These are phyloP conservation scores for Drosophila leonis DNA, from an alignment of 2,888 invertebrate genomes.

Conservation along the genomic window DNA sequence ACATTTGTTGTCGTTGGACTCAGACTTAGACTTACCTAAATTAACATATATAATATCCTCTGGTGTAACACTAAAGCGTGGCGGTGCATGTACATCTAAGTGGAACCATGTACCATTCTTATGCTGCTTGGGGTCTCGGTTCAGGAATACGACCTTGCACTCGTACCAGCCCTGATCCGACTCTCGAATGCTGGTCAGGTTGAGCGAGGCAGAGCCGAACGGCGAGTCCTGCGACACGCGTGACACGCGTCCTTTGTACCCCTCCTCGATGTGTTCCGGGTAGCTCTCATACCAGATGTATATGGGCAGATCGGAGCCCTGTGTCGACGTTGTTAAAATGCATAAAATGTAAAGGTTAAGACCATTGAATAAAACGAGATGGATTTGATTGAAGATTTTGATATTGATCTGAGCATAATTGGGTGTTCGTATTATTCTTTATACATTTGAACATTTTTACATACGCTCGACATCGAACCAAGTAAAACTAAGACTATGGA, in stretches of 20 bases:
- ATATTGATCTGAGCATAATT: slow-evolving; percentile 10
- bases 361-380: slow-evolving; percentile 3
- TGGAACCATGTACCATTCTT: slow-evolving; percentile 99
- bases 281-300: slow-evolving; percentile 99
- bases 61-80: slow-evolving; percentile 97
- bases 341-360: slow-evolving; percentile 33
- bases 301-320: slow-evolving; percentile 98
- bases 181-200: slow-evolving; percentile 97
- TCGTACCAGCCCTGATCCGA: slow-evolving; percentile 99
- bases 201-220: slow-evolving; percentile 96
- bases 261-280: slow-evolving; percentile 97
- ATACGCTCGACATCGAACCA: slow-evolving; percentile 25
- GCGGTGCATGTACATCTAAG: slow-evolving; percentile 98
- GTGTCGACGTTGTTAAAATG: slow-evolving; percentile 61
- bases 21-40: slow-evolving; percentile 87
- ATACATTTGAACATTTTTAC: slow-evolving; percentile 32
- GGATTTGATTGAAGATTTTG: not conserved
- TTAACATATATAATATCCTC: slow-evolving; percentile 98
- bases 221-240: slow-evolving; percentile 94
- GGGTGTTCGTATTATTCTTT: slow-evolving; percentile 1
- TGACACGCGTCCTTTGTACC: slow-evolving; percentile 96
- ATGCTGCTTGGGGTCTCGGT: slow-evolving; percentile 95
- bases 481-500: slow-evolving; percentile 19
- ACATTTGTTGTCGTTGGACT: slow-evolving; percentile 55
- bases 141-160: slow-evolving; percentile 97